Evolutionary conservation across 1,140 invertebrate species (phyloP).

Genomic region (Trichonephila inaurata): DNA sequence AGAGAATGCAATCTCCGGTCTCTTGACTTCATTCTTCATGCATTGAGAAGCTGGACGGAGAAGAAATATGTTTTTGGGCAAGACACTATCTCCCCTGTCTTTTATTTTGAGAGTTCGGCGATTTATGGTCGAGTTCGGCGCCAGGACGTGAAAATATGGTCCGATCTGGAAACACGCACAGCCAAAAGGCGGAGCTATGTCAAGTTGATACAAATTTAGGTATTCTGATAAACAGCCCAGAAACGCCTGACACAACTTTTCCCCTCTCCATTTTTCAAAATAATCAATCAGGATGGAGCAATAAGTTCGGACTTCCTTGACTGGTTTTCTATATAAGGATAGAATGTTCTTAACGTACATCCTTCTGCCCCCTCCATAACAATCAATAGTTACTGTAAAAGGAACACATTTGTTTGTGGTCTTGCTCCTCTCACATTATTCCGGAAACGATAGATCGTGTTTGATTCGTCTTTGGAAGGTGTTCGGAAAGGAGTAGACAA

Average conservation of each 20-base stretch:
- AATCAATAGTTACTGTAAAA: slow-evolving; percentile 60
- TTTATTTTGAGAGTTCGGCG: slow-evolving; percentile 58
- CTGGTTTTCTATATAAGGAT: slow-evolving; percentile 65
- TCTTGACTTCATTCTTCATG: slow-evolving; percentile 55
- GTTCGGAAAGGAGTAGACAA: slow-evolving; percentile 25
- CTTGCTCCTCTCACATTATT: slow-evolving; percentile 55
- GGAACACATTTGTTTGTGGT: slow-evolving; percentile 67
- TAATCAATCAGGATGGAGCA: slow-evolving; percentile 73
- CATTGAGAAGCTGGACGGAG: slow-evolving; percentile 50
- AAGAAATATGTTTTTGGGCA: slow-evolving; percentile 73
- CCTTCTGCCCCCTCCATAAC: neutral
- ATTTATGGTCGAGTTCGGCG: slow-evolving; percentile 43
- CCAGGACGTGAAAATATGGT: slow-evolving; percentile 65
- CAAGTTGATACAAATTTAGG: slow-evolving; percentile 71
- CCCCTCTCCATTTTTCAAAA: slow-evolving; percentile 72
- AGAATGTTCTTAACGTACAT: slow-evolving; percentile 37
- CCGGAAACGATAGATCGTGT: slow-evolving; percentile 59
- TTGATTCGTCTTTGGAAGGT: slow-evolving; percentile 50
- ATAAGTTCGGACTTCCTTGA: slow-evolving; percentile 67
- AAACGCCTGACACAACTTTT: slow-evolving; percentile 67
- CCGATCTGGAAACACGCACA: slow-evolving; percentile 19
- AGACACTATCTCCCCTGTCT: slow-evolving; percentile 52
- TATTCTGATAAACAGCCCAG: slow-evolving; percentile 66
- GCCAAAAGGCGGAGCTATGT: slow-evolving; percentile 48
- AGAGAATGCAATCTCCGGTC: slow-evolving; percentile 52